Evolutionary conservation across 2,797 vertebrate genomes (phyloP).

Genomic region (Spheniscus humboldti): DNA sequence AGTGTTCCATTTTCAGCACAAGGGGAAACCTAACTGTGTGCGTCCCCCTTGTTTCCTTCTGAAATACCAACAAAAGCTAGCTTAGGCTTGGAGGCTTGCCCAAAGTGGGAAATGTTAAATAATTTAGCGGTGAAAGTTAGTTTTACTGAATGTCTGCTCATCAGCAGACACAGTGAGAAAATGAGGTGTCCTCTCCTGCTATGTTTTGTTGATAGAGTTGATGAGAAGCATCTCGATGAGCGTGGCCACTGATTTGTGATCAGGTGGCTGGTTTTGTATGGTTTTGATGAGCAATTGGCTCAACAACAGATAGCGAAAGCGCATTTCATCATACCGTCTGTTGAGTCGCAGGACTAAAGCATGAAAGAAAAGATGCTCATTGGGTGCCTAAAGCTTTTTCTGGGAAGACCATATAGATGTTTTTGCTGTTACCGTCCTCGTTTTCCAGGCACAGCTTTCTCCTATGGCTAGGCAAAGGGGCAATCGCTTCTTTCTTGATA

Average conservation of each 20-base stretch:
- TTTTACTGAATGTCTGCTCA: neutral
- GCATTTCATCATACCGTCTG: neutral
- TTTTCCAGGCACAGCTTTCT: conserved; percentile 18
- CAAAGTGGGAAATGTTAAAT: neutral
- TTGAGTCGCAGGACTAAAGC: neutral
- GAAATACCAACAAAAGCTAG: neutral
- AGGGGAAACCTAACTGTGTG: neutral
- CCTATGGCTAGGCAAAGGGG: neutral
- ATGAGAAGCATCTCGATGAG: neutral
- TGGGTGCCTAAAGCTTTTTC: neutral
- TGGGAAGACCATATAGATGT: neutral
- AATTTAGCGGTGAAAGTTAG: neutral
- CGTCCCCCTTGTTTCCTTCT: neutral
- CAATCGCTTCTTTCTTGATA: neutral
- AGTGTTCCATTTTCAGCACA: rapidly evolving
- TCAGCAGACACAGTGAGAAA: neutral
- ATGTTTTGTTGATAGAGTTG: neutral
- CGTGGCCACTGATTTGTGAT: neutral
- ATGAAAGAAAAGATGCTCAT: neutral
- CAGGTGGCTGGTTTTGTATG: neutral
- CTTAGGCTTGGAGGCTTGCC: neutral
- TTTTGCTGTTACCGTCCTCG: neutral
- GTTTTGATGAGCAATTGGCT: neutral
- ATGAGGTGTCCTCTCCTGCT: neutral
- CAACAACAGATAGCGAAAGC: neutral